phyloP scores from a whole-genome alignment of 2,797 vertebrate species.

The Catharus ustulatus region DNA sequence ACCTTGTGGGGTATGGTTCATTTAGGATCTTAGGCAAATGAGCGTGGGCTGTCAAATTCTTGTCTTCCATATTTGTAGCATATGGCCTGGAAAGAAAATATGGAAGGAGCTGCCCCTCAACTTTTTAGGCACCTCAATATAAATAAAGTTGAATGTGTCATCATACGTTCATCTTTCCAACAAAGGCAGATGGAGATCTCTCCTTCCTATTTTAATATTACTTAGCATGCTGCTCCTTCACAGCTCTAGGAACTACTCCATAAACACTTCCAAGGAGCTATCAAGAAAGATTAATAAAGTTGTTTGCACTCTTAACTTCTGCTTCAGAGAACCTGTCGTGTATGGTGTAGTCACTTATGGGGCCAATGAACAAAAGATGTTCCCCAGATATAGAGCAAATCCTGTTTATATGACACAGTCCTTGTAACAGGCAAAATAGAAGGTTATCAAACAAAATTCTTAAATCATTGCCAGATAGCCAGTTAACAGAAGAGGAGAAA shows the following conservation, averaged over 20 bases:
- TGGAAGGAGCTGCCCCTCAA: background rate
- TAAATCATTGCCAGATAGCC: background rate
- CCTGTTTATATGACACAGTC: background rate
- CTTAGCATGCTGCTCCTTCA: background rate
- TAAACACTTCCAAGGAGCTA: slow-evolving; percentile 26
- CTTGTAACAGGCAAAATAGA: background rate
- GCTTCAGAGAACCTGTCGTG: background rate
- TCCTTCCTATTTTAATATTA: background rate
- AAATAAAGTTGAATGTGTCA: slow-evolving; percentile 23
- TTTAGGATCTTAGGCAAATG: background rate
- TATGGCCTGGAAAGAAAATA: background rate
- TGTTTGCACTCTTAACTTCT: background rate
- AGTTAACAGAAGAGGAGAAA: background rate
- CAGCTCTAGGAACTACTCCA: background rate
- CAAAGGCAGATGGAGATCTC: background rate
- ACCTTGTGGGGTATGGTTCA: background rate
- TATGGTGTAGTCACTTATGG: background rate
- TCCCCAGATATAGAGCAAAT: background rate
- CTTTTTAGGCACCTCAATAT: background rate
- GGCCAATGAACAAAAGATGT: background rate
- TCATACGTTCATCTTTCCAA: background rate
- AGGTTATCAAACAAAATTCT: background rate
- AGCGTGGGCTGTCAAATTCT: background rate
- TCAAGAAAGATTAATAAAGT: slow-evolving; percentile 36
- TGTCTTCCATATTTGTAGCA: background rate